These are phyloP conservation scores for Misgurnus anguillicaudatus DNA, from an alignment of 2,113 vertebrate species.

Conservation along the genomic window DNA sequence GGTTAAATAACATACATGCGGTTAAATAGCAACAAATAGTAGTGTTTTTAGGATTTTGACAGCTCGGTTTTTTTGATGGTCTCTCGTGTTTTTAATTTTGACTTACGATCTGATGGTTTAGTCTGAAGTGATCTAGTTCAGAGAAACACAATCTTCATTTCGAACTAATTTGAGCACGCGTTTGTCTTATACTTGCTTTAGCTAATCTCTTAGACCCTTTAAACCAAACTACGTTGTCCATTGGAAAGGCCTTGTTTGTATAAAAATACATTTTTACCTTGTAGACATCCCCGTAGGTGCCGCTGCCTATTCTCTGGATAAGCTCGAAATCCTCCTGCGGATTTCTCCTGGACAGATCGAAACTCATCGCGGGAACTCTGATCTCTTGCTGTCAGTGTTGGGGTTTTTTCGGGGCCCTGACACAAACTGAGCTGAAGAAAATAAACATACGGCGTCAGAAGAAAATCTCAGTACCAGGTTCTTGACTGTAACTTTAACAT, in stretches of 20 bases:
- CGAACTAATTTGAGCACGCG: not conserved
- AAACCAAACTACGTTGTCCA: not conserved
- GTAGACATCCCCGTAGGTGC: slow-evolving; percentile 88
- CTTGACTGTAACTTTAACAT: slow-evolving; percentile 59
- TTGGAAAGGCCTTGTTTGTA: not conserved
- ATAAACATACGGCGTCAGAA: slow-evolving; percentile 47
- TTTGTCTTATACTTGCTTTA: not conserved
- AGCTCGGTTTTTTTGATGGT: not conserved
- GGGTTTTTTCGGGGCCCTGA: slow-evolving; percentile 5
- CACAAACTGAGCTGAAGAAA: slow-evolving; percentile 30
- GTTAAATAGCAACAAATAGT: not conserved
- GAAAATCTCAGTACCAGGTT: slow-evolving; percentile 43
- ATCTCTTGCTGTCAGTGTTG: slow-evolving; percentile 6
- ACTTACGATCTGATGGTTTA: not conserved
- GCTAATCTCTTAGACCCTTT: not conserved
- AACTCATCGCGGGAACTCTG: slow-evolving; percentile 60
- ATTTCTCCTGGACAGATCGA: slow-evolving; percentile 83
- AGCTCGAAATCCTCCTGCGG: slow-evolving; percentile 89
- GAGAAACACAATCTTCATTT: not conserved
- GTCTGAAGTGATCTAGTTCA: not conserved
- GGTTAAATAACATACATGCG: not conserved
- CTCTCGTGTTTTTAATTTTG: not conserved
- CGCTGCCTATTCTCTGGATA: slow-evolving; percentile 86
- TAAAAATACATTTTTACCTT: slow-evolving; percentile 71
- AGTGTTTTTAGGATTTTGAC: not conserved